Percentiles rank a stretch among this genome's conserved stretches.
phyloP scores from a whole-genome alignment of 2,797 vertebrate species.

The Thunnus albacares region DNA sequence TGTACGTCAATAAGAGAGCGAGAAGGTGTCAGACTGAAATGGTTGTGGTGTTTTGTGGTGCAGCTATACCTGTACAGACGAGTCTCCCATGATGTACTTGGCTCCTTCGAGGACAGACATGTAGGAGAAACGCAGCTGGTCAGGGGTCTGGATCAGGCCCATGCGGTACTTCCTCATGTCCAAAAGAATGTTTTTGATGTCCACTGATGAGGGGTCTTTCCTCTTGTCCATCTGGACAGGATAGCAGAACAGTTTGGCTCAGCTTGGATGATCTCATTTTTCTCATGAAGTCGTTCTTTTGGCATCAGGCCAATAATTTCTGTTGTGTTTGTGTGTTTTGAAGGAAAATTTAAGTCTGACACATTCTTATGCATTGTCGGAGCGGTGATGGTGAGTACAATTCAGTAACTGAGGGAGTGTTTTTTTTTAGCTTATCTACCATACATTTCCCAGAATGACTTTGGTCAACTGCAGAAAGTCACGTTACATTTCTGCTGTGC shows the following conservation, averaged over 20 bases:
- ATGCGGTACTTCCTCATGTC: constrained; percentile 97
- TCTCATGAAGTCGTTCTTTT: not conserved
- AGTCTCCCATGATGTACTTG: constrained; percentile 94
- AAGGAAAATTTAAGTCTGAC: not conserved
- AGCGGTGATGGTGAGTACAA: too few relatives aligned
- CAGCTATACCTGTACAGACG: constrained; percentile 90
- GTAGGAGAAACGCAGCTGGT: constrained; percentile 98
- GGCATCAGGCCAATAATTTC: not conserved
- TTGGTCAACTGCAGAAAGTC: not conserved
- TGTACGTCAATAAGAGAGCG: too few relatives aligned
- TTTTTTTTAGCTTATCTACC: not conserved
- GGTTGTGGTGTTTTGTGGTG: not conserved
- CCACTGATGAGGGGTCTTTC: constrained; percentile 93
- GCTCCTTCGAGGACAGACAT: constrained; percentile 94
- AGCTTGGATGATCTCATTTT: not conserved
- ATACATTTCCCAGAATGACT: not conserved
- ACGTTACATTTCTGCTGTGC: not conserved
- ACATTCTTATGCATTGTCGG: not conserved
- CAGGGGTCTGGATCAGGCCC: constrained; percentile 98
- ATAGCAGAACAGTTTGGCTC: not conserved
- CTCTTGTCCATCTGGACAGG: constrained; percentile 84
- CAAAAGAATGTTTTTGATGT: constrained; percentile 93
- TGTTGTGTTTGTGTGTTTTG: not conserved
- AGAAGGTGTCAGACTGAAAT: too few relatives aligned
- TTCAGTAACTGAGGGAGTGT: not conserved